Percentiles rank a stretch among this genome's conserved stretches.
Evolutionary conservation across 2,113 vertebrate genomes (phyloP).

Genomic region (Tachuris rubrigastra): DNA sequence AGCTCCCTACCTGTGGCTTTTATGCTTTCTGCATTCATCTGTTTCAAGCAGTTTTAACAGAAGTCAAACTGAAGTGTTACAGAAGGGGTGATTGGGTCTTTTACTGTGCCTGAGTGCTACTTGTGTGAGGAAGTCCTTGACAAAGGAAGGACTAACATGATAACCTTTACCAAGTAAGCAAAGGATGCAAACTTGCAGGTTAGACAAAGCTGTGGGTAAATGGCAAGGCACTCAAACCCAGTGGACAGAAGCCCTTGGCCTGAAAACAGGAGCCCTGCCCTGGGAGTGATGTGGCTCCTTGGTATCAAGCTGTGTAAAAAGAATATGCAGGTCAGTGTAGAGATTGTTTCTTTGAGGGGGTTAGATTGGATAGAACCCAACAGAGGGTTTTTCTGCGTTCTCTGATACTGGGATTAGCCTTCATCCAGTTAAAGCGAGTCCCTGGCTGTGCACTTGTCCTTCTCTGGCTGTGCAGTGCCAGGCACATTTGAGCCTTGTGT

Average conservation of each 20-base stretch:
- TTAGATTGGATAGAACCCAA: constrained; percentile 50
- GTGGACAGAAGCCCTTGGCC: background rate
- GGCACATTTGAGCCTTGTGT: background rate
- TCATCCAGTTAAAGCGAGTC: constrained; percentile 60
- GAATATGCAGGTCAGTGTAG: background rate
- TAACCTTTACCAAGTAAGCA: background rate
- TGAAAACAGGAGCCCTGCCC: background rate
- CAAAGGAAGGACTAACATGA: background rate
- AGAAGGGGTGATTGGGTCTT: background rate
- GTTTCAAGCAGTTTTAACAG: background rate
- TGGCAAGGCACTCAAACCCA: background rate
- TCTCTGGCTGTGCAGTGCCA: background rate
- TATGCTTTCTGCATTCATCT: background rate
- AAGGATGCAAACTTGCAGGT: background rate
- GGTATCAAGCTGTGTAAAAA: background rate
- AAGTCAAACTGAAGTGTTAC: background rate
- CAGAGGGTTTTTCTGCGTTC: constrained; percentile 16
- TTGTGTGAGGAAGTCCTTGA: background rate
- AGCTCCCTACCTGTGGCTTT: background rate
- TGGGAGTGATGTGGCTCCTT: background rate
- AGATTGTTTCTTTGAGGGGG: background rate
- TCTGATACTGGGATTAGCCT: constrained; percentile 55
- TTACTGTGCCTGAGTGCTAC: background rate
- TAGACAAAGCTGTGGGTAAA: background rate
- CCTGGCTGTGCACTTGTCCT: background rate